phyloP scores from a whole-genome alignment of 2,888 invertebrate species.

The Villa cingulata region DNA sequence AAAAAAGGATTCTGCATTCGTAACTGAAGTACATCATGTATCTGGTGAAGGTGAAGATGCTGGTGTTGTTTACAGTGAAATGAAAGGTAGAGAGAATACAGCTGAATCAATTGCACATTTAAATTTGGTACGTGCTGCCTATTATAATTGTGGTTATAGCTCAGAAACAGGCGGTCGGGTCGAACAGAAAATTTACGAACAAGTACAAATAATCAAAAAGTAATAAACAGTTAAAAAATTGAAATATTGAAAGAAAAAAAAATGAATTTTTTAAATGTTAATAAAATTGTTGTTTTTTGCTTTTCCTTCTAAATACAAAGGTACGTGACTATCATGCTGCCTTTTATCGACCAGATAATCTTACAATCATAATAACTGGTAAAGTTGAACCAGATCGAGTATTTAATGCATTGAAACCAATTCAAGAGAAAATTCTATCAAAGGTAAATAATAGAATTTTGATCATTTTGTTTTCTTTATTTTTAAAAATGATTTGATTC shows the following conservation, averaged over 20 bases:
- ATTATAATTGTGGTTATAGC: constrained; percentile 72
- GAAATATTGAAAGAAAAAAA: too few species aligned
- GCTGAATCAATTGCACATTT: constrained; percentile 57
- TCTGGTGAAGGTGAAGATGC: constrained; percentile 79
- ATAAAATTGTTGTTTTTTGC: too few species aligned
- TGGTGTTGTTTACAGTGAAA: constrained; percentile 93
- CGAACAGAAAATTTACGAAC: constrained; percentile 69
- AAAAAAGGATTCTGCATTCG: constrained; percentile 59
- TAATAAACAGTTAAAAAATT: too few species aligned
- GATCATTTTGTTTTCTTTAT: constrained; percentile 4
- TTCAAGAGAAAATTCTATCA: constrained; percentile 62
- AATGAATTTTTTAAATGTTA: too few species aligned
- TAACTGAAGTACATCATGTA: constrained; percentile 86
- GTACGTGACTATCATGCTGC: constrained; percentile 66
- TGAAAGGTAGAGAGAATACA: constrained; percentile 76
- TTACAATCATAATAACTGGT: constrained; percentile 71
- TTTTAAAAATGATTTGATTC: constrained; percentile 6
- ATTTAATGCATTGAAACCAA: constrained; percentile 52
- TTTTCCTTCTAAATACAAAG: constrained; percentile 31
- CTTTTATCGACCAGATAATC: constrained; percentile 80
- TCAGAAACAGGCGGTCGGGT: constrained; percentile 76
- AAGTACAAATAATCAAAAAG: constrained; percentile 69
- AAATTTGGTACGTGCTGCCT: constrained; percentile 53
- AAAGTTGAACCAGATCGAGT: constrained; percentile 62
- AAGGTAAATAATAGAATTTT: constrained; percentile 20